Evolutionary conservation across 2,113 vertebrate species (phyloP).

Genomic region (Clarias gariepinus): DNA sequence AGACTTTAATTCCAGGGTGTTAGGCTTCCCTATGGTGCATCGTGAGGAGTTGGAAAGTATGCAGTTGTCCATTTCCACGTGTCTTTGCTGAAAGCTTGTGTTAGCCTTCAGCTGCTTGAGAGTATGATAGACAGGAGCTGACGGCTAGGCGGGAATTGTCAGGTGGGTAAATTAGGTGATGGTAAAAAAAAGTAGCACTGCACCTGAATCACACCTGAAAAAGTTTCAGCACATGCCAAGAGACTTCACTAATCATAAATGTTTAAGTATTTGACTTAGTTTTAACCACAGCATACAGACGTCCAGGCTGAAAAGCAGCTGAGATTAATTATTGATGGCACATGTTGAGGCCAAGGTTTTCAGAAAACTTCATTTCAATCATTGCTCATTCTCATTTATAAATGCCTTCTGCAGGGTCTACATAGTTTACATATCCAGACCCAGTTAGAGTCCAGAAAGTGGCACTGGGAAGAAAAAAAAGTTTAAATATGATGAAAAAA

Average conservation of each 20-base stretch:
- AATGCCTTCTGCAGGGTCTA: slow-evolving; percentile 5
- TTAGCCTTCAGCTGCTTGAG: background rate
- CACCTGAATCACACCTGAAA: too few species aligned
- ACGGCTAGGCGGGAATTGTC: too few species aligned
- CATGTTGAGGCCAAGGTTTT: slow-evolving; percentile 4
- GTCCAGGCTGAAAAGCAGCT: background rate
- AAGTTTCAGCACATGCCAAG: background rate
- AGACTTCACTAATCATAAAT: background rate
- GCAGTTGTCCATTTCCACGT: too few species aligned
- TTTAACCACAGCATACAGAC: background rate
- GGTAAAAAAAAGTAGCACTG: too few species aligned
- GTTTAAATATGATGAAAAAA: background rate
- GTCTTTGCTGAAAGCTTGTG: too few species aligned
- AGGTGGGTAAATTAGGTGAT: too few species aligned
- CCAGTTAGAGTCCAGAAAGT: background rate
- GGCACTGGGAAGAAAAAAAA: background rate
- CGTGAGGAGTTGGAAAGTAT: too few species aligned
- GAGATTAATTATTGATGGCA: slow-evolving; percentile 13
- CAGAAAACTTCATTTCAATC: slow-evolving; percentile 35
- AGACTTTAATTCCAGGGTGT: background rate
- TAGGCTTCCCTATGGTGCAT: too few species aligned
- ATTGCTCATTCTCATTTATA: slow-evolving; percentile 16
- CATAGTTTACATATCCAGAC: background rate
- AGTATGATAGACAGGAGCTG: background rate
- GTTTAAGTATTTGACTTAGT: background rate